Evolutionary conservation across 23 tunicate species (phyloP).

Genomic region (Phallusia fumigata): DNA sequence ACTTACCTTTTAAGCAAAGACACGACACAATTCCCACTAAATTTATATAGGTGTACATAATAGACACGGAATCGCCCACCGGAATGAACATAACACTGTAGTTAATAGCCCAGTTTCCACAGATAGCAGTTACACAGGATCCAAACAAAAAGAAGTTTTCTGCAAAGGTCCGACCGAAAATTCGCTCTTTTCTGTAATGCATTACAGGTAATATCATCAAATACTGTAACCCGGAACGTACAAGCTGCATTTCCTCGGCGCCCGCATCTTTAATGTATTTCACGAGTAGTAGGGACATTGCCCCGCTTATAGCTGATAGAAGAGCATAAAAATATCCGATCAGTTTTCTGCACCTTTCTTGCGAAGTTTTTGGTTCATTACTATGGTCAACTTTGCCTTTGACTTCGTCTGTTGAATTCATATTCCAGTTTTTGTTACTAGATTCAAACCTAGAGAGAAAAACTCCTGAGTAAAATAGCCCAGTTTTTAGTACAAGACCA

Average conservation of each 20-base stretch:
- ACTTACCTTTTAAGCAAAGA: neutral
- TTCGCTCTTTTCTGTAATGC: neutral
- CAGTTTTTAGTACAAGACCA: too few species aligned
- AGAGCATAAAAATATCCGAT: neutral
- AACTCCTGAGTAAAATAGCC: too few species aligned
- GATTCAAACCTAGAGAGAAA: too few species aligned
- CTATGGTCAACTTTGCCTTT: too few species aligned
- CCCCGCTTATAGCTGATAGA: neutral
- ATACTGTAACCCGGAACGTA: neutral
- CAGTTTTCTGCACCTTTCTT: neutral
- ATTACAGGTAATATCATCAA: neutral
- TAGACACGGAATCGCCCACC: neutral
- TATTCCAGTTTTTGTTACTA: too few species aligned
- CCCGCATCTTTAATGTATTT: neutral
- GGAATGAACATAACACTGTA: constrained; percentile 4
- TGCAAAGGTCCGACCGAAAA: neutral
- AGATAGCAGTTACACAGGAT: neutral
- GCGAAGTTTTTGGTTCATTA: too few species aligned
- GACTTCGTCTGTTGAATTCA: too few species aligned
- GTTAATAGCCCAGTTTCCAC: neutral
- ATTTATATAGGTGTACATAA: neutral
- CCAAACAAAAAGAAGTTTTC: neutral
- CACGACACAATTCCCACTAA: neutral
- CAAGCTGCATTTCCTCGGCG: neutral
- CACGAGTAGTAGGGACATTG: neutral